These are phyloP conservation scores for Cyphomyrus discorhynchus DNA, from an alignment of 2,113 vertebrate genomes.

Conservation along the genomic window DNA sequence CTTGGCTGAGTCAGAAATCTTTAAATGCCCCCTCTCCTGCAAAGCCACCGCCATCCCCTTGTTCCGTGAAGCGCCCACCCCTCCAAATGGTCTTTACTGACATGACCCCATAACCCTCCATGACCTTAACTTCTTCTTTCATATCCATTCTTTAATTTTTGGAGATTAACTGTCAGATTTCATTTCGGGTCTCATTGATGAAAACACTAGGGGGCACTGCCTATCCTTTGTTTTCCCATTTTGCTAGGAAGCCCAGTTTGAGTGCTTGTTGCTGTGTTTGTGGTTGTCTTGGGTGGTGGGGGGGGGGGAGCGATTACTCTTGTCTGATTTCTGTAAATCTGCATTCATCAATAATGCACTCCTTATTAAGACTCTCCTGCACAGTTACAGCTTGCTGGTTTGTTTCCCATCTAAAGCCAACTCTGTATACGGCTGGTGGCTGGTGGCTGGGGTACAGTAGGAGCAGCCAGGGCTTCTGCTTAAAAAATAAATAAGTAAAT, in stretches of 20 bases:
- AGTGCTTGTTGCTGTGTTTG: neutral
- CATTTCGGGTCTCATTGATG: conserved; percentile 60
- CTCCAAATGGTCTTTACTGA: conserved; percentile 30
- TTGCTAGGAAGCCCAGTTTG: conserved; percentile 34
- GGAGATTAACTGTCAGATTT: conserved; percentile 52
- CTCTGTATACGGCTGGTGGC: conserved; percentile 49
- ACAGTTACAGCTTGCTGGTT: conserved; percentile 43
- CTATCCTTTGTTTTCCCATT: conserved; percentile 75
- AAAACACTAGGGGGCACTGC: conserved; percentile 98
- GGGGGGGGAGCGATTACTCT: conserved; percentile 36
- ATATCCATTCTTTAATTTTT: conserved; percentile 32
- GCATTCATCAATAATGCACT: conserved; percentile 61
- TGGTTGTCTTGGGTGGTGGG: conserved; percentile 22
- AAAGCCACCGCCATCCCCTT: conserved; percentile 26
- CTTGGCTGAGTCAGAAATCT: conserved; percentile 55
- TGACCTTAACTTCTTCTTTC: conserved; percentile 35
- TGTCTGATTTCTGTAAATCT: conserved; percentile 66
- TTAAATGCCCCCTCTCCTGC: conserved; percentile 37
- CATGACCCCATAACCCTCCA: conserved; percentile 43
- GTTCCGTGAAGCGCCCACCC: neutral
- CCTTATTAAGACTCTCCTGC: conserved; percentile 42
- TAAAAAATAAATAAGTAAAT: neutral
- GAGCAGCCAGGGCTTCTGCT: conserved; percentile 48
- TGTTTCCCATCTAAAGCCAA: conserved; percentile 43
- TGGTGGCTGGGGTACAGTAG: conserved; percentile 48